Base-by-base conservation (phyloP, 2,113 vertebrate genomes). In the Eudyptes chrysolophus region DNA sequence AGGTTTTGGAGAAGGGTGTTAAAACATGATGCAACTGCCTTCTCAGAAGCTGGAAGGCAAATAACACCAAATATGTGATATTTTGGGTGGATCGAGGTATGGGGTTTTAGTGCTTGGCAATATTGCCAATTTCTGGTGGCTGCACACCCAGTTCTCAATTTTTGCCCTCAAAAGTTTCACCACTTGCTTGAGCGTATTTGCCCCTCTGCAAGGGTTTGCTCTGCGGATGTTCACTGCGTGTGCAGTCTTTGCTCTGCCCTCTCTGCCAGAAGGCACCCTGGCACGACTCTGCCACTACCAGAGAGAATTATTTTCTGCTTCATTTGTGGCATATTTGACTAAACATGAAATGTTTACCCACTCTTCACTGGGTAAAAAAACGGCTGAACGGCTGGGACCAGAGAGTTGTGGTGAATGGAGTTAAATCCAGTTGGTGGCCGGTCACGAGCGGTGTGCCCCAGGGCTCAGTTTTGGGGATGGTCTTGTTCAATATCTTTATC, bases 281-380 rank as follows among this genome's bases (percentile, higher is more conserved):
- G 83, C 87, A 90, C 9, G 12, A 58, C 78, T 66, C 69, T 49
- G 29, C 64, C 71, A 38, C 71, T 32, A 94, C 72, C 77, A 72
- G 48, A 44, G 44, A 90, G 77, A 75, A 90, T 84, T 55, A 81
- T 96, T 92, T 96, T 90, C 95, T 90, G 72, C 91, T 95, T 94
- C 77, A 92, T 95, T 95, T 96, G 74, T 94, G 52, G 40, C 86
- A 69, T 60, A 87, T 89, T 90, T 94, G 76, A 89, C 80, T 92
- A 96, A 94, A 84, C 69, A 68, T 40, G 20, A 75, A 86, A 85
- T 42, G 42, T 42, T 42, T 42, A 42, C 42, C 42, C 42, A 42
- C 42, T 42, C 42, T 42, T 42, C 42, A 6, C 42, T 42, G 42
- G 13, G 42, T 15, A 42, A 42, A 42, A 42, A 42, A 42, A 14